Base-by-base conservation (phyloP, 2,797 vertebrate genomes). In the Psittacula derbiana region DNA sequence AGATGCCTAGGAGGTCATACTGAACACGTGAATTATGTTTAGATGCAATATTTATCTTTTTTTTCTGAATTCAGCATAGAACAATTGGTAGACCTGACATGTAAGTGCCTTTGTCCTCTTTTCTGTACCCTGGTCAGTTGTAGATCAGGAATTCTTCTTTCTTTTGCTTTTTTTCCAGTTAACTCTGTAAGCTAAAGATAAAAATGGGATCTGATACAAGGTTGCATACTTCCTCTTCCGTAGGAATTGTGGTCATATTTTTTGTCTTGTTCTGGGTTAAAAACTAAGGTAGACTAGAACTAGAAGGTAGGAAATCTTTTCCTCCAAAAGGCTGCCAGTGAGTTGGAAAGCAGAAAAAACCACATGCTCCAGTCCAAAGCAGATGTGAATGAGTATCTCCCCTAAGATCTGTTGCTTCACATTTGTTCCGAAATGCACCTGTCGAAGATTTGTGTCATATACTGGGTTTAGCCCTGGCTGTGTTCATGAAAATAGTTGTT, bases 211-310 rank as follows among this genome's bases (percentile, higher is more conserved):
- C 23, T 75, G 18, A 47, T 74, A 21, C 1, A 49, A 64, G n/a
- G 28, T 21, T 75, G 12, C 57, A 10, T 0, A 0, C 18, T 79
- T 88, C 12, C 3, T 71, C 5, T 91, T 69, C 38, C 65, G 3
- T 33, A 75, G 25, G 38, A 81, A 30, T 50, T 91, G 31, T 41
- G 57, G 71, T 52, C 36, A 9, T 78, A 1, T n/a, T 84, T 76
- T 90, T 81, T 90, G 10, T 61, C 28, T 27, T 72, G 7, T 75
- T 81, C 47, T 27, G 24, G 13, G 6, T 55, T 64, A 67, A 36
- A 67, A 74, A 52, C 15, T 53, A 44, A 74, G 5, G 16, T 55
- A 67, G 16, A 7, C 40, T 78, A 78, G 40, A 62, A 49, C 5
- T 25, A 55, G 31, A 31, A 80, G 28, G 30, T 1, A 38, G 4